Base-by-base conservation (phyloP, 2,888 invertebrate species). In the Euzetes globulus region DNA sequence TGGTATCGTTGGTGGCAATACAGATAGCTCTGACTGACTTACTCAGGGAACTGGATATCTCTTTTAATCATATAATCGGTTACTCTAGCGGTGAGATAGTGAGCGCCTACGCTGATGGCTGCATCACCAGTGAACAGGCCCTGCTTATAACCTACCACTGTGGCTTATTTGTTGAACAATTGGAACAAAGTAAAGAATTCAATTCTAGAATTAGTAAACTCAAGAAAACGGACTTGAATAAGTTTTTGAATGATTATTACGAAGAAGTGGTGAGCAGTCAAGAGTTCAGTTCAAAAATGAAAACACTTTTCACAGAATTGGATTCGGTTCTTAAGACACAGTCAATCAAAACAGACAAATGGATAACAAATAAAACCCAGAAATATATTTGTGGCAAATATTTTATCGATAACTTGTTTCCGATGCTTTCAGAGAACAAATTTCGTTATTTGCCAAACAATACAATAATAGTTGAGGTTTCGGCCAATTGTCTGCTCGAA, bases 381-480 rank as follows among this genome's bases (percentile, higher is more conserved):
- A 63, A 63, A n/a, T 9, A 22, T 55, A 25, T 25, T 7, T 5
- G 55, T 25, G 25, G 22, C 47, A 17, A 55, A 41, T 99, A 99
- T 84, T 95, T 96, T 83, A 94, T 94, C 41, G 94, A 97, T 86
- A 97, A 97, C 84, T 85, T 96, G 78, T 85, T 95, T 73, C 94
- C 95, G 13, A 95, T 96, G 71, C 86, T 72, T 96, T 94, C 87
- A 89, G 94, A 80, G 94, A 94, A 82, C 88, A 90, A 81, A 86
- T 98, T 65, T 98, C 98, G 17, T n/a, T n/a, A n/a, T n/a, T n/a
- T n/a, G n/a, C n/a, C n/a, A n/a, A 87, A 87, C 79, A 90, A 92
- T 82, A 94, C 96, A 4, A 86, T 97, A 78, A 87, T 90, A 78
- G 87, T 99, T 81, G 98, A 99, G 83, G 88, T 98, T 80, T 96